Evolutionary conservation across 2,888 invertebrate genomes (phyloP).

Genomic region (Noctuana brunneofusca): DNA sequence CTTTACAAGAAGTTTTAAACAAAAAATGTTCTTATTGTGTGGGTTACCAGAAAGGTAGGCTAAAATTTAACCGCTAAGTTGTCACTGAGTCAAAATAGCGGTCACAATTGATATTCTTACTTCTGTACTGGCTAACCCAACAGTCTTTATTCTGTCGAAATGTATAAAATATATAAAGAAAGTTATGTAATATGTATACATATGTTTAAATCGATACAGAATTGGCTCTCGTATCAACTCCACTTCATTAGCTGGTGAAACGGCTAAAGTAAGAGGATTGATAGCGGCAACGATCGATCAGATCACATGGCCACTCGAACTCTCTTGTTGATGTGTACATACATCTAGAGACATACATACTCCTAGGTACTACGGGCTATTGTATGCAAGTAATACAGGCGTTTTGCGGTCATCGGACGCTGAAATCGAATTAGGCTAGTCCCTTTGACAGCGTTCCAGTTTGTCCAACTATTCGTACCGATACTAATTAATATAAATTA

Average conservation of each 20-base stretch:
- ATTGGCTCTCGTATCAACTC: not conserved
- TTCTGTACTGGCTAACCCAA: no score
- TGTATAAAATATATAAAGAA: no score
- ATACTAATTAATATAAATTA: constrained; percentile 22
- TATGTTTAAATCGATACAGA: not conserved
- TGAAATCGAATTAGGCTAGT: constrained; percentile 37
- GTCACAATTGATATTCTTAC: no score
- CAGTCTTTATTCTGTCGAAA: no score
- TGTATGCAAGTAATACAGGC: constrained; percentile 11
- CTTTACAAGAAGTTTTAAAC: no score
- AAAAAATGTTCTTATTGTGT: no score
- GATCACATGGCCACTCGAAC: constrained; percentile 7
- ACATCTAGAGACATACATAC: not conserved
- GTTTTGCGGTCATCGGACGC: constrained; percentile 32
- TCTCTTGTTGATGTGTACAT: not conserved
- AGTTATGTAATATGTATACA: no score
- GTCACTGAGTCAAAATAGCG: no score
- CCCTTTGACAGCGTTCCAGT: constrained; percentile 36
- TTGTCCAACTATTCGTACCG: constrained; percentile 34
- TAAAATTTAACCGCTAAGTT: no score
- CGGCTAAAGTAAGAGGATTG: not conserved
- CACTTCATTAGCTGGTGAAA: not conserved
- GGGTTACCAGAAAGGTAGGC: no score
- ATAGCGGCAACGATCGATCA: not conserved
- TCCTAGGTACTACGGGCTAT: not conserved